These are phyloP conservation scores for Matsumyia berberina DNA, from an alignment of 2,888 invertebrate species.

Conservation along the genomic window DNA sequence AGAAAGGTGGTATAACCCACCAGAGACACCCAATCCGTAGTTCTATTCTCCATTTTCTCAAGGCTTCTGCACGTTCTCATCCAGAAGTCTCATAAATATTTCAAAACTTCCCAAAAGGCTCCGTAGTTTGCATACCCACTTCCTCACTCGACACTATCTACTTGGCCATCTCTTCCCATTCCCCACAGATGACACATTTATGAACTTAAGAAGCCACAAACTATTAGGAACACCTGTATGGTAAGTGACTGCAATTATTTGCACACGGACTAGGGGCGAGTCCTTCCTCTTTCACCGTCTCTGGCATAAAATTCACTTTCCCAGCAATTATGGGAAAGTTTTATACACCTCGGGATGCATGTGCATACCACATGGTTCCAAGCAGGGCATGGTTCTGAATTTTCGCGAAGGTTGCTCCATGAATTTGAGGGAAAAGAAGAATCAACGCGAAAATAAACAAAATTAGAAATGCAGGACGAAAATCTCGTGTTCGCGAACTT, in stretches of 20 bases:
- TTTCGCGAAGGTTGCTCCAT: not conserved
- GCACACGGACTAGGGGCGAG: not conserved
- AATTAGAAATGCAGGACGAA: not conserved
- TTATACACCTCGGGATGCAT: not conserved
- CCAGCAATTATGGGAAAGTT: not conserved
- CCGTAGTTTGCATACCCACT: not conserved
- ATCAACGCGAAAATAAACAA: constrained; percentile 1
- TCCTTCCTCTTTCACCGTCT: not conserved
- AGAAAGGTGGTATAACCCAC: no score
- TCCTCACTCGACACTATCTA: no score
- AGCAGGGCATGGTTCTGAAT: not conserved
- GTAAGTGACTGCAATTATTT: constrained; percentile 24
- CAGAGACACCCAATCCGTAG: no score
- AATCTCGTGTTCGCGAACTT: not conserved
- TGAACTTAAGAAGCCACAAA: constrained; percentile 50
- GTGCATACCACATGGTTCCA: no score
- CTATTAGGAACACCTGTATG: constrained; percentile 51
- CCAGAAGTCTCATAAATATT: no score
- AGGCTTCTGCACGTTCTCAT: no score
- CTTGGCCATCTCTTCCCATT: not conserved
- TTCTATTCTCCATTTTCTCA: no score
- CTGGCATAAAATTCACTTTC: constrained; percentile 16
- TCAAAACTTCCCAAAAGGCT: not conserved
- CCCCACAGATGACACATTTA: constrained; percentile 11
- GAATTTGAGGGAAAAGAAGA: not conserved